These are phyloP conservation scores for Lerema accius DNA, from an alignment of 1,140 invertebrate genomes.

Conservation along the genomic window DNA sequence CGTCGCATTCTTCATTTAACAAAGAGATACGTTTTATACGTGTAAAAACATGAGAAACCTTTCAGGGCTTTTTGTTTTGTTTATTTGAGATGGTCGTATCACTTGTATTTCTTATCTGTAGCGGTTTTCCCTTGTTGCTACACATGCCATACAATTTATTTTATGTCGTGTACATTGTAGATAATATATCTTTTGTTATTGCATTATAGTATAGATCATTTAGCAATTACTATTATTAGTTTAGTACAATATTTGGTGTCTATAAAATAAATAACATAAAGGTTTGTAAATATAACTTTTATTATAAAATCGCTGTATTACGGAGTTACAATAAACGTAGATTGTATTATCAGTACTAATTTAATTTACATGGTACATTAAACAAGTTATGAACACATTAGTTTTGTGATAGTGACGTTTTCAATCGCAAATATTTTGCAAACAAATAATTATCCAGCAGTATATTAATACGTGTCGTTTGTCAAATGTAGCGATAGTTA, in stretches of 20 bases:
- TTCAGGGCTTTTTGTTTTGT: constrained; percentile 3
- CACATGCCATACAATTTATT: constrained; percentile 19
- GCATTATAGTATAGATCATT: no score
- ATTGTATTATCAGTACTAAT: not conserved
- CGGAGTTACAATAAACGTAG: not conserved
- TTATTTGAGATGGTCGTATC: not conserved
- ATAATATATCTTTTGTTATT: no score
- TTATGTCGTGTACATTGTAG: constrained; percentile 11
- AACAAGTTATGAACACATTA: not conserved
- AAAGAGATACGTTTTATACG: not conserved
- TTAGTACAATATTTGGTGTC: no score
- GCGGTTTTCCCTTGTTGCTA: constrained; percentile 9
- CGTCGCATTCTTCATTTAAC: not conserved
- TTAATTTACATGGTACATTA: not conserved
- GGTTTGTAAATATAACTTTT: no score
- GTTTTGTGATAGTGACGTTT: not conserved
- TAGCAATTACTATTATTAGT: no score
- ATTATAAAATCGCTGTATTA: no score
- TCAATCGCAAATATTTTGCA: not conserved
- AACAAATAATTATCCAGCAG: not conserved
- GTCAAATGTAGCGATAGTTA: not conserved
- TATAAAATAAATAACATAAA: no score
- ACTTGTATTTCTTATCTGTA: constrained; percentile 10
- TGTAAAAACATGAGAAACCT: not conserved
- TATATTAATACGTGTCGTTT: not conserved